Base-by-base conservation (phyloP, 2,888 invertebrate genomes). In the Galerucella nymphaeae region DNA sequence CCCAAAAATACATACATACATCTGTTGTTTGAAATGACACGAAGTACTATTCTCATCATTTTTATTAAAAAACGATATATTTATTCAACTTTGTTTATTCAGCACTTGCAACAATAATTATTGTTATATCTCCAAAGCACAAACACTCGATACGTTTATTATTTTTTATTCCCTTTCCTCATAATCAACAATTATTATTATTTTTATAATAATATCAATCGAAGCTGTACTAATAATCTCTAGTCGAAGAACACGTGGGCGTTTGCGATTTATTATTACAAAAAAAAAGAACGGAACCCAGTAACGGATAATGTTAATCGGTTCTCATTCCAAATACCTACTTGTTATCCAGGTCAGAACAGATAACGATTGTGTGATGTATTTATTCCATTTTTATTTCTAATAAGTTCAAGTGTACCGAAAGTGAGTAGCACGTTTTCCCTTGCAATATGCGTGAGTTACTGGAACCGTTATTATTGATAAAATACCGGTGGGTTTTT, bases 311-410 rank as follows among this genome's bases (percentile, higher is more conserved):
- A 67, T 67, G 53, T 70, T 70, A 69, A 69, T 68, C 70, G 48
- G 41, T 61, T 61, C 53, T 58, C 63, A 72, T 75, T 75, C 72
- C 62, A 62, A 72, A 73, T 75, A 73, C 75, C 75, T 73, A 75
- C 70, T 73, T 75, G 72, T 59, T 59, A 72, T 72, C 72, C 68
- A 45, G 72, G 72, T 68, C 72, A 72, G 68, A 72, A 72, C 68
- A 72, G 72, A 72, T 72, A 72, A 68, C 30, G 65, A 72, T 64
- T 64, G n/a, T 61, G 58, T 13, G 30, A 30, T 30, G 30, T 30
- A 8, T 30, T 30, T 30, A 45, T 45, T 45, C 14, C 14, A 45
- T n/a, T 45, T 45, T 45, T 45, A 16, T 62, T 68, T 63, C 62
- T 72, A 72, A 66, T 67, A 64, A 70, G 64, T 68, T 73, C 73